These are phyloP conservation scores for Callosobruchus maculatus DNA, from an alignment of 2,888 invertebrate genomes.

Conservation along the genomic window DNA sequence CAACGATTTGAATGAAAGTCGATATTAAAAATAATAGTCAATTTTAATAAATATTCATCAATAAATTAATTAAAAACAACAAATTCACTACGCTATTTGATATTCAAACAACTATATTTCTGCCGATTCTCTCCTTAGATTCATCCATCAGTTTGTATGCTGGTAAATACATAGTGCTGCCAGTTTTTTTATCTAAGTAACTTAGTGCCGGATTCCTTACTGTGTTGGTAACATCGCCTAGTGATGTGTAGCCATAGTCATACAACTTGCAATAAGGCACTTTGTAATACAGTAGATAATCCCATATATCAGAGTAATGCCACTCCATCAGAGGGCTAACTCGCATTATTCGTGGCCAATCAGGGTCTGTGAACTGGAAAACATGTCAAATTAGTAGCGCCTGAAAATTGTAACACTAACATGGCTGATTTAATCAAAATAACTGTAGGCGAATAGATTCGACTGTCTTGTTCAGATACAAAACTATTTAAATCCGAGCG, in stretches of 20 bases:
- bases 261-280: conserved; percentile 92
- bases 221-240: conserved; percentile 80
- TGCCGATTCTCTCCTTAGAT: conserved; percentile 60
- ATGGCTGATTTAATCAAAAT: too few species aligned
- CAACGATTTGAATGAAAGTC: neutral
- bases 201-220: conserved; percentile 71
- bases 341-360: conserved; percentile 88
- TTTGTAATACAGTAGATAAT: conserved; percentile 70
- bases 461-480: too few species aligned
- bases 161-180: conserved; percentile 58
- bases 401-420: too few species aligned
- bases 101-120: conserved; percentile 27
- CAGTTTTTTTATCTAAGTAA: conserved; percentile 49
- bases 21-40: neutral
- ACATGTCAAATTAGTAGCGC: conserved; percentile 1
- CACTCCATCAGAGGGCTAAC: conserved; percentile 90
- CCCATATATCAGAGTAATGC: conserved; percentile 90
- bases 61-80: neutral
- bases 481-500: too few species aligned
- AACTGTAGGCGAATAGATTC: too few species aligned
- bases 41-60: neutral
- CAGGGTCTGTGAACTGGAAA: conserved; percentile 73
- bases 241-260: conserved; percentile 87
- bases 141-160: conserved; percentile 69
- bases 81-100: neutral